Evolutionary conservation across 2,113 vertebrate genomes (phyloP).

Genomic region (Parotia lawesii): DNA sequence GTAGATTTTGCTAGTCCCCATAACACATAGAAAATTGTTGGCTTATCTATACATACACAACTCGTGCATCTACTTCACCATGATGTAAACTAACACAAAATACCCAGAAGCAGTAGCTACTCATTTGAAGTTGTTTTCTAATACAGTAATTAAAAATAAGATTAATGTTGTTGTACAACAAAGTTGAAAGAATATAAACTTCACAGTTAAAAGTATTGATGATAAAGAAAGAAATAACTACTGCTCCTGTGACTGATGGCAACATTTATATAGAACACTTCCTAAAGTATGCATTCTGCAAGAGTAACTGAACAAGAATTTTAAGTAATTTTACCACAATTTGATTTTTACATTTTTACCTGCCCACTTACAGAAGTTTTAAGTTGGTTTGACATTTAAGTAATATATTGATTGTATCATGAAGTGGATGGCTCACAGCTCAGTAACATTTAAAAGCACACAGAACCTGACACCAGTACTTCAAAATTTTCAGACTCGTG

Average conservation of each 20-base stretch:
- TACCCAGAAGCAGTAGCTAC: constrained; percentile 68
- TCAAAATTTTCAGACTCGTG: constrained; percentile 37
- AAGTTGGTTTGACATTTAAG: constrained; percentile 60
- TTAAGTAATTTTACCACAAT: constrained; percentile 26
- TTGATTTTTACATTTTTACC: constrained; percentile 62
- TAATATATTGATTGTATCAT: constrained; percentile 44
- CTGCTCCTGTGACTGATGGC: constrained; percentile 64
- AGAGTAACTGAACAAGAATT: constrained; percentile 48
- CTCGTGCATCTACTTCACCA: constrained; percentile 74
- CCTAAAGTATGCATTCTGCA: constrained; percentile 63
- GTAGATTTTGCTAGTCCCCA: constrained; percentile 97
- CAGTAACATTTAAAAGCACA: constrained; percentile 48
- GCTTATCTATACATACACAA: constrained; percentile 78
- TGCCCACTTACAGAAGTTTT: constrained; percentile 53
- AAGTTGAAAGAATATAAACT: neutral
- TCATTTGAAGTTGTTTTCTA: neutral
- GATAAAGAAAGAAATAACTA: constrained; percentile 53
- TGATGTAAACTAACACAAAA: constrained; percentile 68
- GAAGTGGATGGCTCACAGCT: constrained; percentile 42
- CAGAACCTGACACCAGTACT: constrained; percentile 19
- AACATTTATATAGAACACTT: constrained; percentile 46
- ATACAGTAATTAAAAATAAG: constrained; percentile 1
- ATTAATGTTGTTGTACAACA: constrained; percentile 17
- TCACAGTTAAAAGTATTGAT: neutral
- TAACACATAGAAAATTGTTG: constrained; percentile 77